Percentiles rank a stretch among this genome's conserved stretches.
Evolutionary conservation across 2,888 invertebrate species (phyloP).

Genomic region (Hirtodrosophila histrioides): DNA sequence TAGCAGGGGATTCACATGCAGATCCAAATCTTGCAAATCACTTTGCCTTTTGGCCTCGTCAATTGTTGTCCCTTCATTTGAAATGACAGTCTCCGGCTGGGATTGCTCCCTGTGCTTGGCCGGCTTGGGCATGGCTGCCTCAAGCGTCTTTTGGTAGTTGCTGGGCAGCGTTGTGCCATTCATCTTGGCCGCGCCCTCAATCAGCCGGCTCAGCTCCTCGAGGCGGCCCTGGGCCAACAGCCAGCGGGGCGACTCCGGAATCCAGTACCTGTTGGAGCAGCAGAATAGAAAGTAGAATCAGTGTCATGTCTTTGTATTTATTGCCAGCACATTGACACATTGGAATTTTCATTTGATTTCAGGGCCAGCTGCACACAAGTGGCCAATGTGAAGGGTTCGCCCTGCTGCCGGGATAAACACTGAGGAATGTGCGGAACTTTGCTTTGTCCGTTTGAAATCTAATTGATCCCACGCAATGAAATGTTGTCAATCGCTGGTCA

Average conservation of each 20-base stretch:
- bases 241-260: constrained; percentile 93
- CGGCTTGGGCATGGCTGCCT: constrained; percentile 73
- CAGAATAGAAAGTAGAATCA: constrained; percentile 22
- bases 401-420: constrained; percentile 42
- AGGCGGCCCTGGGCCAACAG: constrained; percentile 89
- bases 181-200: constrained; percentile 88
- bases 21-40: constrained; percentile 8
- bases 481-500: constrained; percentile 63
- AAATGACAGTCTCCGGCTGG: constrained; percentile 19
- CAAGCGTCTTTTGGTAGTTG: constrained; percentile 88
- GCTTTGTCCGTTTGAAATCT: constrained; percentile 65
- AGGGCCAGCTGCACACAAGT: constrained; percentile 25
- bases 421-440: constrained; percentile 60
- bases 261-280: constrained; percentile 87
- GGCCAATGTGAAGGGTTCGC: constrained; percentile 38
- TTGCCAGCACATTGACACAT: constrained; percentile 58
- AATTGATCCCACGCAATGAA: constrained; percentile 63
- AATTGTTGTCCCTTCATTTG: constrained; percentile 1
- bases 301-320: constrained; percentile 47
- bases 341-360: constrained; percentile 72
- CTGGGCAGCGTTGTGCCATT: constrained; percentile 88
- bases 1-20: constrained; percentile 85
- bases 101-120: constrained; percentile 69
- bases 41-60: constrained; percentile 65
- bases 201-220: constrained; percentile 87